These are phyloP conservation scores for Bombus consobrinus DNA, from an alignment of 1,140 invertebrate genomes.

Conservation along the genomic window DNA sequence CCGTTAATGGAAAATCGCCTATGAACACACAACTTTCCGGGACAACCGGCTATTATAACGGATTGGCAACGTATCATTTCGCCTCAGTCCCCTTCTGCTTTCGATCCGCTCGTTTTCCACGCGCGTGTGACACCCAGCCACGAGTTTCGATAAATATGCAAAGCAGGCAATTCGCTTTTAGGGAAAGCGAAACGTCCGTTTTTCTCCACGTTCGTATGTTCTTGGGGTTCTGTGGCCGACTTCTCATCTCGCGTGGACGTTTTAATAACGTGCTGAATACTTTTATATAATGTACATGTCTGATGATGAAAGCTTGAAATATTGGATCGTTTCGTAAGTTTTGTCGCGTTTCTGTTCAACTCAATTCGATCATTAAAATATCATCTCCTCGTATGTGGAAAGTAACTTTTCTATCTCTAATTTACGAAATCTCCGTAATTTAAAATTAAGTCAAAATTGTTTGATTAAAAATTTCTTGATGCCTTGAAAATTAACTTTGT, in stretches of 20 bases:
- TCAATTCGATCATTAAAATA: not conserved
- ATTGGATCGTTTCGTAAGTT: not conserved
- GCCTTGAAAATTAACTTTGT: too few relatives aligned
- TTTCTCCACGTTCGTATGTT: not conserved
- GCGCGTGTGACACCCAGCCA: not conserved
- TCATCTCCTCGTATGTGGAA: not conserved
- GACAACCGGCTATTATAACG: not conserved
- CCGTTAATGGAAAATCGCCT: not conserved
- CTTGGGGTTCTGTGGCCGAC: not conserved
- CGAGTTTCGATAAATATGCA: constrained; percentile 25
- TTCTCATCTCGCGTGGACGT: constrained; percentile 2
- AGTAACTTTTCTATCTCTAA: not conserved
- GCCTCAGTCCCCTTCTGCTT: not conserved
- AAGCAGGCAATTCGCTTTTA: constrained; percentile 5
- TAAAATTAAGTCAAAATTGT: too few relatives aligned
- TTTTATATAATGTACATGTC: not conserved
- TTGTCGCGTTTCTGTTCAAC: not conserved
- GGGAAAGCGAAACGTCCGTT: constrained; percentile 5
- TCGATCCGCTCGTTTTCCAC: not conserved
- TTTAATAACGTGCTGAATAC: constrained; percentile 52
- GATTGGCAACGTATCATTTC: constrained; percentile 1
- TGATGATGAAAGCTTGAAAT: not conserved
- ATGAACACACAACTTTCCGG: not conserved
- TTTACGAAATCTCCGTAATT: too few relatives aligned
- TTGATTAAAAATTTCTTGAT: too few relatives aligned